Percentiles rank a stretch among this genome's conserved stretches.
phyloP scores from a whole-genome alignment of 2,888 invertebrate species.

The Tachina grossa region DNA sequence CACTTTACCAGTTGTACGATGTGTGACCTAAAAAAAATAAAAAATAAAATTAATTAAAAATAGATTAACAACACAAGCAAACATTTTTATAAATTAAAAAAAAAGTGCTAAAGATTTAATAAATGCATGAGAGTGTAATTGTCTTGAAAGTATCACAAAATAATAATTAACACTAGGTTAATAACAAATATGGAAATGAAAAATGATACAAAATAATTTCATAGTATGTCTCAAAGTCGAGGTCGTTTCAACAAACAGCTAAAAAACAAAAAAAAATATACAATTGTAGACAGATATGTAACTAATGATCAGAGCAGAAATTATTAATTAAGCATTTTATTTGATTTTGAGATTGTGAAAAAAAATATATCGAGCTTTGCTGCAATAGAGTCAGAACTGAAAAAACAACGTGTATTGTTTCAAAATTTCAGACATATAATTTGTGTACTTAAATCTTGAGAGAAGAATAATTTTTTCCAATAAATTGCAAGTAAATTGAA shows the following conservation, averaged over 20 bases:
- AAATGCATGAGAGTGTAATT: not conserved
- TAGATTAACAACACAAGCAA: not conserved
- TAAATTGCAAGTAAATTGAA: too few relatives aligned
- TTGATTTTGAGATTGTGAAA: not conserved
- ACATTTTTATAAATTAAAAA: not conserved
- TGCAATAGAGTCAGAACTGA: too few relatives aligned
- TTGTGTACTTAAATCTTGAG: too few relatives aligned
- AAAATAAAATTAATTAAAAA: constrained; percentile 53
- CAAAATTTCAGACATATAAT: too few relatives aligned
- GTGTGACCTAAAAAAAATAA: constrained; percentile 90
- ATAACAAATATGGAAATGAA: constrained; percentile 13
- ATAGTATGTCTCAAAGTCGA: constrained; percentile 63
- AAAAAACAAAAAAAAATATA: not conserved
- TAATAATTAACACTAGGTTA: constrained; percentile 4
- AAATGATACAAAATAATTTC: constrained; percentile 2
- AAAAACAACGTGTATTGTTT: too few relatives aligned
- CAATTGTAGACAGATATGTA: constrained; percentile 15
- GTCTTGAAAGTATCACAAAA: constrained; percentile 6
- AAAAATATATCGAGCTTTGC: too few relatives aligned
- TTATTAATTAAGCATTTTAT: constrained; percentile 34
- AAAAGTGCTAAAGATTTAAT: too few relatives aligned
- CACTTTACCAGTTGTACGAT: constrained; percentile 94
- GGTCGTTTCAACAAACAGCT: constrained; percentile 41
- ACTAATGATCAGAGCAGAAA: constrained; percentile 29
- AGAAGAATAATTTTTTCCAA: too few relatives aligned